Conservation (phyloP, 2,888 invertebrate species). For the Hedya salicella region DNA sequence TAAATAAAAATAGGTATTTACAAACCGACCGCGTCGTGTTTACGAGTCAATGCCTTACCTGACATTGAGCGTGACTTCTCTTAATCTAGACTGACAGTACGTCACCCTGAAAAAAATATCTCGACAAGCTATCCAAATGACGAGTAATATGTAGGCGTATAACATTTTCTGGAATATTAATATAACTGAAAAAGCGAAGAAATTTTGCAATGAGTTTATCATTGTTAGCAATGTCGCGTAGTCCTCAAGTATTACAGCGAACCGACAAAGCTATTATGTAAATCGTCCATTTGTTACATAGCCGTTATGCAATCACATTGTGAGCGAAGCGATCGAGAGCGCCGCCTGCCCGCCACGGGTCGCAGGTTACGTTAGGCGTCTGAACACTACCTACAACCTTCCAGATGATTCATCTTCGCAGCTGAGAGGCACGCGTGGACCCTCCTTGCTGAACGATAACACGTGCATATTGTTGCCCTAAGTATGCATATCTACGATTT, state of each 20-base stretch:
- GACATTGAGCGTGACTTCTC: conserved; percentile 39
- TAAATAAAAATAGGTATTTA: neutral
- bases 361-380: conserved; percentile 72
- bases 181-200: neutral
- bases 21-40: conserved; percentile 9
- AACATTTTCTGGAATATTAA: neutral
- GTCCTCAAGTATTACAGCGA: conserved; percentile 69
- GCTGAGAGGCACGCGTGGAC: neutral
- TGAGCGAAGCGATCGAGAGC: conserved; percentile 70
- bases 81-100: conserved; percentile 22
- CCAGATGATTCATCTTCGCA: conserved; percentile 17
- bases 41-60: conserved; percentile 37
- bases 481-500: neutral
- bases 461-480: neutral
- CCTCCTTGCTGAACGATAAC: neutral
- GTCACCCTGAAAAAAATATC: conserved; percentile 36
- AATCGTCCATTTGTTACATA: conserved; percentile 78
- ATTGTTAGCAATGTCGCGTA: conserved; percentile 51
- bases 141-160: neutral
- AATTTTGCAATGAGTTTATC: neutral
- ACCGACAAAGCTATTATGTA: conserved; percentile 78
- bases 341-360: conserved; percentile 56
- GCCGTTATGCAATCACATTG: conserved; percentile 73
- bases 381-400: neutral
- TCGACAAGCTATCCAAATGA: conserved; percentile 13